These are phyloP conservation scores for Gari tellinella DNA, from an alignment of 2,888 invertebrate species.

Conservation along the genomic window DNA sequence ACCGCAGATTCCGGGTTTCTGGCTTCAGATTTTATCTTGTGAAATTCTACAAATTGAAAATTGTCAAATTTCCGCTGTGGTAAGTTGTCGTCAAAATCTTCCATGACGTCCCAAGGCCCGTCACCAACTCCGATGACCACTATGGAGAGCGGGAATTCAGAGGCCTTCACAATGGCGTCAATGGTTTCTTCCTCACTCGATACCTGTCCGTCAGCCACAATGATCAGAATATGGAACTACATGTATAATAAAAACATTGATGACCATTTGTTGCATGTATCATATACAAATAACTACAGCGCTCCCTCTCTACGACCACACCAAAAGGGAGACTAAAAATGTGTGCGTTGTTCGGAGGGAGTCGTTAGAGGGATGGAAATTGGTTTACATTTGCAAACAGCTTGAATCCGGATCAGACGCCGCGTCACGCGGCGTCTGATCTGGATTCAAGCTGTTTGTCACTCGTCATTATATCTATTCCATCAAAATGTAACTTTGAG, in stretches of 20 bases:
- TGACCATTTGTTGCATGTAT: too few species aligned
- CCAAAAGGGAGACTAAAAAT: too few species aligned
- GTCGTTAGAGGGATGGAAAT: too few species aligned
- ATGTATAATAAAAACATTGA: conserved; percentile 25
- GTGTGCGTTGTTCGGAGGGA: too few species aligned
- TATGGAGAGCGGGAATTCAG: conserved; percentile 85
- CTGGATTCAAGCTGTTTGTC: too few species aligned
- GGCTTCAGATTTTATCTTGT: conserved; percentile 76
- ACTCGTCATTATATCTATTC: too few species aligned
- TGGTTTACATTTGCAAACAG: too few species aligned
- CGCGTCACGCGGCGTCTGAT: too few species aligned
- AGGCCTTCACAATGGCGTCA: conserved; percentile 85
- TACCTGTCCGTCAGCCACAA: conserved; percentile 86
- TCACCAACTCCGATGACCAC: conserved; percentile 86
- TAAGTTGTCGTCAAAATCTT: conserved; percentile 85
- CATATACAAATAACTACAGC: too few species aligned
- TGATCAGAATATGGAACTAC: conserved; percentile 85
- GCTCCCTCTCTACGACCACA: too few species aligned
- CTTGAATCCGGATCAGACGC: too few species aligned
- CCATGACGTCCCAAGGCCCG: conserved; percentile 86
- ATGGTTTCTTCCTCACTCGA: conserved; percentile 84
- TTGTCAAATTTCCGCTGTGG: conserved; percentile 85
- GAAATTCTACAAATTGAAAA: conserved; percentile 70
- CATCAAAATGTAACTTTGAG: too few species aligned
- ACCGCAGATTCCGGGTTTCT: conserved; percentile 78